These are phyloP conservation scores for Synergus itoensis DNA, from an alignment of 2,888 invertebrate species.

Conservation along the genomic window DNA sequence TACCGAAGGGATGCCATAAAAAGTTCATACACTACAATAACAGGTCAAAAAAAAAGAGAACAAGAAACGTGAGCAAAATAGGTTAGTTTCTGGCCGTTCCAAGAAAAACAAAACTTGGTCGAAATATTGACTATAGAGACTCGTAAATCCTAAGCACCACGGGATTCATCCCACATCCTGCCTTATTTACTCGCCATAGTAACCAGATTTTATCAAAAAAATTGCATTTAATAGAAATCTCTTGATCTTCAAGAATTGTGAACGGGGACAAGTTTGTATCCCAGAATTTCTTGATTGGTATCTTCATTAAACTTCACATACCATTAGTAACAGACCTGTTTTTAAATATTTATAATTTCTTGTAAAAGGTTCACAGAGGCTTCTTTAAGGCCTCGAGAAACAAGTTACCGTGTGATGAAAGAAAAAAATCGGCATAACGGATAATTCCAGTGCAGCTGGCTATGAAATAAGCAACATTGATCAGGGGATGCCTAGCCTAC, in stretches of 20 bases:
- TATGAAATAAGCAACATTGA: conserved; percentile 63
- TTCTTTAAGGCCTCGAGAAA: background rate
- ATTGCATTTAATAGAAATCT: background rate
- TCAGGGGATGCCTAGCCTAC: conserved; percentile 78
- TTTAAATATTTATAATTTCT: background rate
- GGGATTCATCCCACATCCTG: background rate
- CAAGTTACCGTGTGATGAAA: background rate
- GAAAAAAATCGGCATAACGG: background rate
- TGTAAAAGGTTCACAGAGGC: background rate
- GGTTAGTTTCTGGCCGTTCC: background rate
- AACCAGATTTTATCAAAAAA: background rate
- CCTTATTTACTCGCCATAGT: background rate
- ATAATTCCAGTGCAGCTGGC: conserved; percentile 50
- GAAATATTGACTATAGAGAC: background rate
- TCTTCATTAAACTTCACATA: no score
- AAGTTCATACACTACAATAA: background rate
- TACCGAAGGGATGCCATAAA: background rate
- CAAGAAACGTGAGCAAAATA: background rate
- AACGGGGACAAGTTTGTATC: background rate
- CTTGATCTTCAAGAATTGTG: background rate
- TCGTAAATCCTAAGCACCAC: background rate
- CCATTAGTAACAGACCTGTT: background rate
- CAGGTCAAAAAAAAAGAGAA: background rate
- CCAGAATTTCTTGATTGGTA: no score
- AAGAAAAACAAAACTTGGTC: background rate